A percentile compares a stretch with the other conserved stretches of the same genome.
Evolutionary conservation across 2,797 vertebrate species (phyloP).

Genomic region (Phrynocephalus forsythii): DNA sequence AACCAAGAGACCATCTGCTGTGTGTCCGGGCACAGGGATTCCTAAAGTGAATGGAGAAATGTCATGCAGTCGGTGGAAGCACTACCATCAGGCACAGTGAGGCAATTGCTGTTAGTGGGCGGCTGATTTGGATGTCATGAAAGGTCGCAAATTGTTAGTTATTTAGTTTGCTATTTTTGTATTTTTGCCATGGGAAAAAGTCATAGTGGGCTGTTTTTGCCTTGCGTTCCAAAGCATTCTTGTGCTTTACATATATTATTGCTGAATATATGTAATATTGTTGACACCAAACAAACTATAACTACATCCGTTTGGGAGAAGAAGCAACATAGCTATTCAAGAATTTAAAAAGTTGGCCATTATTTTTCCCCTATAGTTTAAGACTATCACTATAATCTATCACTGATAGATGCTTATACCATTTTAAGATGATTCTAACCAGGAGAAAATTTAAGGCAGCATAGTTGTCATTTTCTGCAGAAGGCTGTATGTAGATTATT

Average conservation of each 20-base stretch:
- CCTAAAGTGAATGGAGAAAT: neutral
- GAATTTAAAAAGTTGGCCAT: neutral
- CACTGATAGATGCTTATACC: neutral
- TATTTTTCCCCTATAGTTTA: neutral
- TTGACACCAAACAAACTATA: neutral
- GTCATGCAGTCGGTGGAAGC: neutral
- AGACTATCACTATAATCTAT: neutral
- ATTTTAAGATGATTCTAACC: neutral
- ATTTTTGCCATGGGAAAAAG: neutral
- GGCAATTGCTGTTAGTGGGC: neutral
- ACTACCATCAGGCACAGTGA: neutral
- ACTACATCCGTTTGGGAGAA: neutral
- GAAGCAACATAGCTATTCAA: neutral
- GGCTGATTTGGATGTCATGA: too few species aligned
- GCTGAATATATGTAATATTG: neutral
- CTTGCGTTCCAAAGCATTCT: neutral
- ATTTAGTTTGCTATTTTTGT: neutral
- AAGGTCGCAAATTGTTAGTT: too few species aligned
- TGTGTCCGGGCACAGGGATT: neutral
- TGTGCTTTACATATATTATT: too few species aligned
- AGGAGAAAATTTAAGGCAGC: neutral
- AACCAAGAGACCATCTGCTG: neutral
- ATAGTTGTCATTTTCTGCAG: neutral
- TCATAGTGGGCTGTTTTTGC: neutral
- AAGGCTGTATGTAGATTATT: conserved; percentile 10